These are phyloP conservation scores for Varanus komodoensis DNA, from an alignment of 2,113 vertebrate genomes.

Conservation along the genomic window DNA sequence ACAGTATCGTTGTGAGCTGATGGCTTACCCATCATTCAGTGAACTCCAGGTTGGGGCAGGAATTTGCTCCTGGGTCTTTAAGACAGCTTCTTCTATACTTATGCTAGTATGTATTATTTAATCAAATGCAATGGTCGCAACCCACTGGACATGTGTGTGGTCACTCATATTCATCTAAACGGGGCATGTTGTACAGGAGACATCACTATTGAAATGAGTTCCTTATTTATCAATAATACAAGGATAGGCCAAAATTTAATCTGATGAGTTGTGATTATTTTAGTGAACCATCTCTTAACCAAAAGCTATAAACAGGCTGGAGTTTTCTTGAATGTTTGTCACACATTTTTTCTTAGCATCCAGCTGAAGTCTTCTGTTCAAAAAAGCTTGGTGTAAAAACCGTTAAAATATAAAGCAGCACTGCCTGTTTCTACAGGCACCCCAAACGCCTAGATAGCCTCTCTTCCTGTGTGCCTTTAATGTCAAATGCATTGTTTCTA, in stretches of 20 bases:
- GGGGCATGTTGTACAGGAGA: neutral
- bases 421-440: neutral
- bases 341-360: slow-evolving; percentile 8
- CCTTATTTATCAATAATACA: fast-evolving
- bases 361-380: slow-evolving; percentile 23
- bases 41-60: neutral
- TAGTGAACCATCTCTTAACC: slow-evolving; percentile 9
- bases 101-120: neutral
- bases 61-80: neutral
- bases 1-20: neutral
- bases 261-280: slow-evolving; percentile 2
- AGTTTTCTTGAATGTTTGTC: slow-evolving; percentile 1
- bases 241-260: neutral
- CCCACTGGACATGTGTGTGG: neutral
- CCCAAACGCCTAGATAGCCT: neutral
- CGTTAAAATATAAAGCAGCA: neutral
- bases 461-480: slow-evolving; percentile 24
- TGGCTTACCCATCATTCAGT: neutral
- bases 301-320: neutral
- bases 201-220: neutral
- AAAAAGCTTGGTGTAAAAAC: neutral
- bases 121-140: fast-evolving
- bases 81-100: neutral
- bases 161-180: slow-evolving; percentile 5
- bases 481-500: slow-evolving; percentile 39